phyloP scores from a whole-genome alignment of 2,113 vertebrate genomes.

The Tragelaphus strepsiceros region DNA sequence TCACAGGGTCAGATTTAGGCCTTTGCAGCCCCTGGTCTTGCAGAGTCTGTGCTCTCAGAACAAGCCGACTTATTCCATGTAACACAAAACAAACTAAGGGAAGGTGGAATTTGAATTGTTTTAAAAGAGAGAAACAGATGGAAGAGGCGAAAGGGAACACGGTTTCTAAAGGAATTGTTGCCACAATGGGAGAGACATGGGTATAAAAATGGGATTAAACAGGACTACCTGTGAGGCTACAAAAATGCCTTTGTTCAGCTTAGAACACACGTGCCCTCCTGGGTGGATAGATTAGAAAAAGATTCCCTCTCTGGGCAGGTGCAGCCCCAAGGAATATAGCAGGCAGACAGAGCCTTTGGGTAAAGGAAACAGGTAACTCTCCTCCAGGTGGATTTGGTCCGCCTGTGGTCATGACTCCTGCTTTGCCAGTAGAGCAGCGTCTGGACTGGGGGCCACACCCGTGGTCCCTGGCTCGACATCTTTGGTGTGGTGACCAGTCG shows the following conservation, averaged over 20 bases:
- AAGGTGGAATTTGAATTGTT: not conserved
- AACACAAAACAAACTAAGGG: not conserved
- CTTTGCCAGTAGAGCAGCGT: not conserved
- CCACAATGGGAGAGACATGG: not conserved
- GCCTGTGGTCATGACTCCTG: not conserved
- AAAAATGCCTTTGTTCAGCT: not conserved
- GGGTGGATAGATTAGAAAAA: not conserved
- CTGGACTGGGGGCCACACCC: not conserved
- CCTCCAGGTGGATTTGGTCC: not conserved
- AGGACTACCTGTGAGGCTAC: not conserved
- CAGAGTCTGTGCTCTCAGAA: not conserved
- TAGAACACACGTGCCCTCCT: not conserved
- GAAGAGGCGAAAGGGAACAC: not conserved
- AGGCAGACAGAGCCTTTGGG: not conserved
- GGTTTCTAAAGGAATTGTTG: not conserved
- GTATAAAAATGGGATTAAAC: not conserved
- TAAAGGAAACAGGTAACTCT: not conserved
- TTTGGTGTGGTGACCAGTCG: not conserved
- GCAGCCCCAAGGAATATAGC: not conserved
- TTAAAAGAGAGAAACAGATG: not conserved
- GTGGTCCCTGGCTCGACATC: fast-evolving
- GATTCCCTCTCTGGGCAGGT: not conserved
- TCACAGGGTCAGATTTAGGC: not conserved
- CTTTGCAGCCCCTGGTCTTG: not conserved
- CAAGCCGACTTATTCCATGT: not conserved